Percentiles rank a stretch among this genome's conserved stretches.
Conservation (phyloP, 2,888 invertebrate genomes). For the Diachrysia chrysitis region DNA sequence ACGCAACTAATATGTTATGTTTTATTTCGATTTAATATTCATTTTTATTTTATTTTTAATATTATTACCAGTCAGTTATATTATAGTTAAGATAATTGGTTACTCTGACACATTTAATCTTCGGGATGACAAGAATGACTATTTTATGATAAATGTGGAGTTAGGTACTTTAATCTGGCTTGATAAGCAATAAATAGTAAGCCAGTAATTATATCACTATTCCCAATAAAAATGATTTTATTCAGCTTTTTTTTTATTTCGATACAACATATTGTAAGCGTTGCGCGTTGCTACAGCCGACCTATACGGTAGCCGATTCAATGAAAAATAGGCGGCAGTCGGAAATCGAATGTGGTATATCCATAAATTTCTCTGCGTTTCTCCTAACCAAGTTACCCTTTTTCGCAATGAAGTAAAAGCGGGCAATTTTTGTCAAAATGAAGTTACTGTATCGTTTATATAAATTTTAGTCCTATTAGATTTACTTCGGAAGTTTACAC, state of each 20-base stretch:
- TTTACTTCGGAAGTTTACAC: slow-evolving; percentile 12
- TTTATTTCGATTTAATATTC: background rate
- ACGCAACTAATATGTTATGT: background rate
- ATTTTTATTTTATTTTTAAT: too few species aligned
- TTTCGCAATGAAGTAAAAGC: background rate
- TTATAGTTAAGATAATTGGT: background rate
- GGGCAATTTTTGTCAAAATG: background rate
- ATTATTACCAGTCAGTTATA: background rate
- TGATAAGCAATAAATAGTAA: too few species aligned
- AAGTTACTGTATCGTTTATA: background rate
- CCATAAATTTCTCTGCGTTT: background rate
- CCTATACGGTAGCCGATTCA: background rate
- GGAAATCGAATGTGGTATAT: slow-evolving; percentile 1
- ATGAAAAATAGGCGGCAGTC: background rate
- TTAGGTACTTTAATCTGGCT: too few species aligned
- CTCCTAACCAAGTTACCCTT: slow-evolving; percentile 1
- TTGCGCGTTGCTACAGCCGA: background rate
- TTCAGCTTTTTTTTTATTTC: background rate
- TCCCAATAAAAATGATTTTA: background rate
- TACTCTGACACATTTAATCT: background rate
- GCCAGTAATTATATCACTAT: background rate
- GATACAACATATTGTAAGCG: background rate
- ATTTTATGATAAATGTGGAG: background rate
- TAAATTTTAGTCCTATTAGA: background rate
- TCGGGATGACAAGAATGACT: background rate